Percentiles rank a stretch among this genome's conserved stretches.
These are phyloP conservation scores for Lasioglossum oenotherae DNA, from an alignment of 2,888 invertebrate species.

Conservation along the genomic window DNA sequence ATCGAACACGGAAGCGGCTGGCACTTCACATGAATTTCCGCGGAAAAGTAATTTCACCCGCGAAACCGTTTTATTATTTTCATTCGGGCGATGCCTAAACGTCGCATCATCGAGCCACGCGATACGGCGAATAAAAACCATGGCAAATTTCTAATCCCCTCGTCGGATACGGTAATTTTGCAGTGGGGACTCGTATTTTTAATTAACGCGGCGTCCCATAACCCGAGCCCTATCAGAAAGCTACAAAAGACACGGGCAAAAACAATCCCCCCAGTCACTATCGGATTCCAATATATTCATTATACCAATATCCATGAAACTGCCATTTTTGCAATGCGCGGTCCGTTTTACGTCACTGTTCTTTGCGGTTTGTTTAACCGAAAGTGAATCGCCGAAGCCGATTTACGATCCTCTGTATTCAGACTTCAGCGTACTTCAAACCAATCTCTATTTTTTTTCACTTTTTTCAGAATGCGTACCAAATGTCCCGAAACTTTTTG, in stretches of 20 bases:
- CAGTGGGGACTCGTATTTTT: not conserved
- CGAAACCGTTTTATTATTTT: not conserved
- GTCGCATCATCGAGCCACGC: not conserved
- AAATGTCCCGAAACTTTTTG: not conserved
- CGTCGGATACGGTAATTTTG: not conserved
- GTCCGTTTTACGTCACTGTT: not conserved
- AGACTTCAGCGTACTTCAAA: not conserved
- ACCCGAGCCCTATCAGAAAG: not conserved
- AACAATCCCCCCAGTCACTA: not conserved
- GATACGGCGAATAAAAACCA: not conserved
- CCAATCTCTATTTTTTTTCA: not conserved
- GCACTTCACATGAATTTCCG: not conserved
- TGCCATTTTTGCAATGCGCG: not conserved
- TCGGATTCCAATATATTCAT: slow-evolving; percentile 4
- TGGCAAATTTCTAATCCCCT: not conserved
- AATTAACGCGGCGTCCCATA: not conserved
- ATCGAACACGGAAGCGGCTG: not conserved
- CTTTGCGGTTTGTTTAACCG: not conserved
- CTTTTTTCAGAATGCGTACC: not conserved
- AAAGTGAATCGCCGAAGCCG: not conserved
- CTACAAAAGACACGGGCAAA: not conserved
- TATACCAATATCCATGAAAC: not conserved
- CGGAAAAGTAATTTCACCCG: not conserved
- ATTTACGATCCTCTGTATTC: not conserved
- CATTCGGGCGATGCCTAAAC: not conserved